Percentiles rank a stretch among this genome's conserved stretches.
Evolutionary conservation across 2,888 invertebrate genomes (phyloP).

Genomic region (Dromius quadrimaculatus): DNA sequence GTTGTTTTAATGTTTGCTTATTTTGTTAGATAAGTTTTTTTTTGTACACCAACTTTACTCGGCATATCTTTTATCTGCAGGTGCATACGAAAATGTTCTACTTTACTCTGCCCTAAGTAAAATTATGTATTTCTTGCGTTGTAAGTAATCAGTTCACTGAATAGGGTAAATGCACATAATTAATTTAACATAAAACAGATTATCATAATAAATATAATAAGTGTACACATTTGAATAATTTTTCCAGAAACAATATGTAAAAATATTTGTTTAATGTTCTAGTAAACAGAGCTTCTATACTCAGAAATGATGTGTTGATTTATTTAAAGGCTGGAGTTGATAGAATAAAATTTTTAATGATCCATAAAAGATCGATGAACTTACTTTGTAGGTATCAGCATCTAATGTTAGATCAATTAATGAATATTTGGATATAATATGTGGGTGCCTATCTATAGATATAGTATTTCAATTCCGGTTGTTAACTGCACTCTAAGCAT

Average conservation of each 20-base stretch:
- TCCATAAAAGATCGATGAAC: conserved; percentile 12
- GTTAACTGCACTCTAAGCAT: too few relatives aligned
- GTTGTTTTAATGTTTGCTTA: too few relatives aligned
- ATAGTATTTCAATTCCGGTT: too few relatives aligned
- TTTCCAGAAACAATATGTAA: too few relatives aligned
- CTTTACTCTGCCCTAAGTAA: too few relatives aligned
- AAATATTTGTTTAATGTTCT: neutral
- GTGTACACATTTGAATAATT: neutral
- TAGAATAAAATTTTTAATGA: conserved; percentile 18
- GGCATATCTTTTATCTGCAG: too few relatives aligned
- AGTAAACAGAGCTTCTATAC: neutral
- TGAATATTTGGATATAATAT: too few relatives aligned
- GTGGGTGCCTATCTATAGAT: too few relatives aligned
- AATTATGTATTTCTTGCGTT: conserved; percentile 11
- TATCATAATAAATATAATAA: neutral
- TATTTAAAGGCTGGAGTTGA: conserved; percentile 10
- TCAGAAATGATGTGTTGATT: neutral
- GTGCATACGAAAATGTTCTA: too few relatives aligned
- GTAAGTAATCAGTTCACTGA: conserved; percentile 25
- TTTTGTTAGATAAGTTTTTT: too few relatives aligned
- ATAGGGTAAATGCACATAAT: conserved; percentile 2
- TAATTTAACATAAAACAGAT: conserved; percentile 3
- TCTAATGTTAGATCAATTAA: conserved; percentile 16
- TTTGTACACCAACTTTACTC: too few relatives aligned
- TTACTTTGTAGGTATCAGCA: neutral